A percentile compares a stretch with the other conserved stretches of the same genome.
phyloP scores from a whole-genome alignment of 2,888 invertebrate genomes.

The Margaritifera margaritifera region DNA sequence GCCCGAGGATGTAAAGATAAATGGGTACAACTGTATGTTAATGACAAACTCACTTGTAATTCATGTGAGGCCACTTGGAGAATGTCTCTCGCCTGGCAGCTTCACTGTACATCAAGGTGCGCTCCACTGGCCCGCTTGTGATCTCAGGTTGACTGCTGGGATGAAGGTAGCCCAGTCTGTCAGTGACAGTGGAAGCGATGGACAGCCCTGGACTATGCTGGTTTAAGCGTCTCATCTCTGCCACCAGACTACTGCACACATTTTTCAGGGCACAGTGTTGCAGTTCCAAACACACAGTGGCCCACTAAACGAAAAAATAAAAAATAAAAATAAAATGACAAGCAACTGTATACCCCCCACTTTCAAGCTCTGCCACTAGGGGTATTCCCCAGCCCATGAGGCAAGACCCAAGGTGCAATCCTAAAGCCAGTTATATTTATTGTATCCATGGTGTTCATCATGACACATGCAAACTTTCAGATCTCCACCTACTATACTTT shows the following conservation, averaged over 20 bases:
- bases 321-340: no score
- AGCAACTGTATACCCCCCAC: not conserved
- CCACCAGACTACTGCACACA: constrained; percentile 85
- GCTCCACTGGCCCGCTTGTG: constrained; percentile 67
- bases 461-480: no score
- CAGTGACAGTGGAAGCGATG: constrained; percentile 90
- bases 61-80: constrained; percentile 96
- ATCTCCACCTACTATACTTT: no score
- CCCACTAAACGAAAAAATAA: constrained; percentile 83
- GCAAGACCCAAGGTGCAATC: no score
- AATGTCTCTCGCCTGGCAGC: constrained; percentile 92
- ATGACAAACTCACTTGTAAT: constrained; percentile 83
- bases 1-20: no score
- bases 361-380: not conserved
- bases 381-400: not conserved
- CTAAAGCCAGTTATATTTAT: no score
- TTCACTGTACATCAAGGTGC: constrained; percentile 88
- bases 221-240: constrained; percentile 84
- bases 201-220: constrained; percentile 78
- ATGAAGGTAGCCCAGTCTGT: constrained; percentile 77
- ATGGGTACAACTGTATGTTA: no score
- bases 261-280: constrained; percentile 85
- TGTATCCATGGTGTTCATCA: no score
- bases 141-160: constrained; percentile 54
- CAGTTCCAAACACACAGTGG: constrained; percentile 87